phyloP scores from a whole-genome alignment of 2,797 vertebrate genomes.

The Poecilia picta region DNA sequence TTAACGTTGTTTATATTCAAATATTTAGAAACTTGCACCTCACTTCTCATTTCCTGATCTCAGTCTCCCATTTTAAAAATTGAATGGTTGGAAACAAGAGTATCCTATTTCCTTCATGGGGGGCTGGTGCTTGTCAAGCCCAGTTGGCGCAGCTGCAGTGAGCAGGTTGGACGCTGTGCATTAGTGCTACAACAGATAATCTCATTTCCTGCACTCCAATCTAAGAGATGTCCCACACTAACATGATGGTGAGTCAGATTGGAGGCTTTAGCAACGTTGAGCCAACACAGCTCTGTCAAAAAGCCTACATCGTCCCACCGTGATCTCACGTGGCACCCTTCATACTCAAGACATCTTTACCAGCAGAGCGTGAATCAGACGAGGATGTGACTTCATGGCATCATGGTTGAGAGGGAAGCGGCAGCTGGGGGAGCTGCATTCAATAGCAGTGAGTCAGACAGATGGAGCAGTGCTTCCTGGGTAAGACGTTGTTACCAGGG shows the following conservation, averaged over 20 bases:
- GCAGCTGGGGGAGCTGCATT: conserved; percentile 31
- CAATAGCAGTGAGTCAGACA: conserved; percentile 50
- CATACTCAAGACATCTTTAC: conserved; percentile 26
- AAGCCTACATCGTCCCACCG: conserved; percentile 1
- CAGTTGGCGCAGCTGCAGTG: conserved; percentile 47
- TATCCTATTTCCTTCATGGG: background rate
- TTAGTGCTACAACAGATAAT: conserved; percentile 76
- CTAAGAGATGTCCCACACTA: conserved; percentile 59
- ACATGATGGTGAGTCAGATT: conserved; percentile 56
- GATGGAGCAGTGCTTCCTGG: conserved; percentile 47
- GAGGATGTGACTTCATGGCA: conserved; percentile 45
- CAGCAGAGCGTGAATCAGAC: conserved; percentile 30
- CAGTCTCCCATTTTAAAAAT: background rate
- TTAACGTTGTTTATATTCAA: background rate
- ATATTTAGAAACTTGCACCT: background rate
- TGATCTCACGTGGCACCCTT: conserved; percentile 27
- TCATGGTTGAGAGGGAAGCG: conserved; percentile 48
- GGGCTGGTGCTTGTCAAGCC: conserved; percentile 8
- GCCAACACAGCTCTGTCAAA: conserved; percentile 22
- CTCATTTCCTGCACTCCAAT: conserved; percentile 78
- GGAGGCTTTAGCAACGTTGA: conserved; percentile 33
- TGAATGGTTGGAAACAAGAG: conserved; percentile 2
- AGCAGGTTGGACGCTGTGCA: conserved; percentile 70
- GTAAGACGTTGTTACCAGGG: conserved; percentile 60
- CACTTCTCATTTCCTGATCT: conserved; percentile 1